Conservation (phyloP, 1,140 invertebrate genomes). For the Schlechtendalia chinensis region DNA sequence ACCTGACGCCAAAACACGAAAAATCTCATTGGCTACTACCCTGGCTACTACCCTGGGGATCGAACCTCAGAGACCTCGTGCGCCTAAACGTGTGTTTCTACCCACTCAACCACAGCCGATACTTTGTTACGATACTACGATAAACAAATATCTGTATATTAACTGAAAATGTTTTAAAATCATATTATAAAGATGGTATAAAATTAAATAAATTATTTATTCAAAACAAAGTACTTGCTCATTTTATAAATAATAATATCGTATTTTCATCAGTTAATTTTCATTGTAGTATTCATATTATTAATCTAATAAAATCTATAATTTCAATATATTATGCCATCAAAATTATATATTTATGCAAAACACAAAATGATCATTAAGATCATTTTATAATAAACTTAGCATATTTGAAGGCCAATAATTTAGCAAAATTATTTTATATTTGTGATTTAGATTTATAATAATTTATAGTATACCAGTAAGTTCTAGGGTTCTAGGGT, state of each 20-base stretch:
- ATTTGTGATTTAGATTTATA: not conserved
- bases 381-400: constrained; percentile 2
- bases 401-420: not conserved
- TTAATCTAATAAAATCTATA: no score
- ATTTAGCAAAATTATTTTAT: not conserved
- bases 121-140: no score
- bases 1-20: no score
- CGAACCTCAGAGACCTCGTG: no score
- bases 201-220: not conserved
- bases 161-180: not conserved
- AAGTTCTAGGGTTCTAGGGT: no score
- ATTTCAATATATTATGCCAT: no score
- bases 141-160: not conserved
- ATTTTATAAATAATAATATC: not conserved
- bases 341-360: not conserved
- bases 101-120: no score
- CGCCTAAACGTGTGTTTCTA: no score
- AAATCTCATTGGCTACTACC: no score
- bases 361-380: not conserved
- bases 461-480: not conserved
- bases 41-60: no score
- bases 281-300: not conserved
- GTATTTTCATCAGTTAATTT: not conserved
- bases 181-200: not conserved
- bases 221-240: not conserved